phyloP scores from a whole-genome alignment of 2,888 invertebrate species.

The Philhelius pedissequus region DNA sequence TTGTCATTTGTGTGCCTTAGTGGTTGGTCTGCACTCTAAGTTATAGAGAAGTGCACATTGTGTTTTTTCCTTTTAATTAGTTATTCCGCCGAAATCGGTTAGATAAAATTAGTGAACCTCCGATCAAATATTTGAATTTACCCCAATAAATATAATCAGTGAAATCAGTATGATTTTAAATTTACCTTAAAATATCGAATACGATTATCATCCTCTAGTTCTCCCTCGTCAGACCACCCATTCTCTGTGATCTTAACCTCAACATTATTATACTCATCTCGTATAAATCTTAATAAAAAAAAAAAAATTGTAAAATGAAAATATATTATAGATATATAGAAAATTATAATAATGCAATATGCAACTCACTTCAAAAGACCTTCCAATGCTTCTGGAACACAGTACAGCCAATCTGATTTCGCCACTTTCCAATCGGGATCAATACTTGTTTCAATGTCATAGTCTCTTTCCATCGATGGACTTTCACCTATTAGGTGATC shows the following conservation, averaged over 20 bases:
- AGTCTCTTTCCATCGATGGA: constrained; percentile 81
- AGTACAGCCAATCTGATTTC: constrained; percentile 73
- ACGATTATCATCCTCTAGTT: constrained; percentile 75
- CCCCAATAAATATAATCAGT: no score
- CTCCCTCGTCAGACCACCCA: constrained; percentile 78
- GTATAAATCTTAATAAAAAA: constrained; percentile 79
- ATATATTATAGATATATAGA: neutral
- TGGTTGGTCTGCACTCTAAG: no score
- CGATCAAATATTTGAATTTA: no score
- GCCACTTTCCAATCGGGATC: constrained; percentile 72
- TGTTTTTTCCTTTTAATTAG: no score
- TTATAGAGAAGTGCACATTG: no score
- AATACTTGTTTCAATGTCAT: constrained; percentile 60
- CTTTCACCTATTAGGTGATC: constrained; percentile 70
- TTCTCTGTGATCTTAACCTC: constrained; percentile 82
- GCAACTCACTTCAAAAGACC: constrained; percentile 70
- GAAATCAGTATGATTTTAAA: neutral
- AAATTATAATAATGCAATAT: neutral
- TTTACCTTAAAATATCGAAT: constrained; percentile 71
- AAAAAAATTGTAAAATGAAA: neutral
- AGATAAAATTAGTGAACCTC: no score
- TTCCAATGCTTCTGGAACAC: constrained; percentile 54
- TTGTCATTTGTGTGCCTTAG: no score
- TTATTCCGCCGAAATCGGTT: no score
- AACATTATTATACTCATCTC: constrained; percentile 80